A percentile compares a stretch with the other conserved stretches of the same genome.
phyloP scores from a whole-genome alignment of 2,797 vertebrate genomes.

The Loris lydekkerianus region DNA sequence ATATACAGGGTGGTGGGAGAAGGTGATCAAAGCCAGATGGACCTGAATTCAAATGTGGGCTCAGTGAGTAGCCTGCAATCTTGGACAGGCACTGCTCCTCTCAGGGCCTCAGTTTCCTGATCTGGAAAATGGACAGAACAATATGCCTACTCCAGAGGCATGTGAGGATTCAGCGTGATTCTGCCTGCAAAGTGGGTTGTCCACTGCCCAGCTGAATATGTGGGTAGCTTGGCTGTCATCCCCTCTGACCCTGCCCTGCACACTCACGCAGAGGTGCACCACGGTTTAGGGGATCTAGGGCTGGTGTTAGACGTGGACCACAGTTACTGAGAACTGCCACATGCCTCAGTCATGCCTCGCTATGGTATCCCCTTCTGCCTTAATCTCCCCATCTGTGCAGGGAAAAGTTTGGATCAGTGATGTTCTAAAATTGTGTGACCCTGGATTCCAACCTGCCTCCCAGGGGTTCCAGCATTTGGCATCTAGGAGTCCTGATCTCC shows the following conservation, averaged over 20 bases:
- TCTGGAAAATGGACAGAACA: slow-evolving; percentile 4
- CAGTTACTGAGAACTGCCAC: background rate
- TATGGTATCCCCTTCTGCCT: background rate
- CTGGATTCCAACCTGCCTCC: background rate
- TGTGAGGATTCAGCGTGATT: background rate
- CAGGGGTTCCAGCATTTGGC: background rate
- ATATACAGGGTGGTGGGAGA: background rate
- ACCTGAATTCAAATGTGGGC: background rate
- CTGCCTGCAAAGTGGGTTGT: background rate
- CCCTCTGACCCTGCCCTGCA: too few species aligned
- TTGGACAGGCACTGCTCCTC: background rate
- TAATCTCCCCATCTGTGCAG: background rate
- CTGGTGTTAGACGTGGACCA: background rate
- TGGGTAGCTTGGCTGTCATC: background rate
- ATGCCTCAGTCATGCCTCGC: background rate
- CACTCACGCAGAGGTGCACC: background rate
- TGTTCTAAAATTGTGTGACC: background rate
- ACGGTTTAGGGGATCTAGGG: background rate
- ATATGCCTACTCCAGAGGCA: background rate
- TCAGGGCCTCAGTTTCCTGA: slow-evolving; percentile 39
- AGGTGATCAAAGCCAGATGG: background rate
- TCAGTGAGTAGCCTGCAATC: background rate
- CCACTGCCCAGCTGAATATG: background rate
- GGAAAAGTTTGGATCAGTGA: background rate
- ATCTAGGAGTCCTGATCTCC: background rate